Evolutionary conservation across 2,888 invertebrate species (phyloP), one percentile per base, ranked within the genome.

Genomic region (Mimas tiliae): DNA sequence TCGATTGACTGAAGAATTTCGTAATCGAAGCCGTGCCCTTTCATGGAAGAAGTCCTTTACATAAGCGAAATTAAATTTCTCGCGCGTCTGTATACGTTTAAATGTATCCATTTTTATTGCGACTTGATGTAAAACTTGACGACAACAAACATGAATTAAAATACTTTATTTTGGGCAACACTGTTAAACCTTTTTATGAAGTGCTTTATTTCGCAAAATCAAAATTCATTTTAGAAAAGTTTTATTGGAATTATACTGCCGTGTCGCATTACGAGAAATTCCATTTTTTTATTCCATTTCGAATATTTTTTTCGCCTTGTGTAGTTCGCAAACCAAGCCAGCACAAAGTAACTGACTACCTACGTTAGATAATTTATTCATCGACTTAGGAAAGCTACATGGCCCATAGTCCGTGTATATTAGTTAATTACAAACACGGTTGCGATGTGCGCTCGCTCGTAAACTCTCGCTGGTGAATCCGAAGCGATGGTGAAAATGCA

Each of bases 401-500:
- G 58, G 16, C 42, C 42, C 42, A 42, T 42, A 58, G 70, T 70
- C 66, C 67, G 69, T 70, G 72, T 73, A 72, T 70, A 78, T 77
- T 77, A 76, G 67, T 73, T 80, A 80, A 82, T 80, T 79, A 76
- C 67, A 68, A 67, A 70, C 69, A 71, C 74, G 74, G 76, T 83
- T 81, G 82, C 76, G 78, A 68, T 75, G 80, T 71, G 84, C 88
- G 86, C 77, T 84, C 79, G 78, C 74, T 74, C 77, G 86, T 86
- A 89, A 90, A 90, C 85, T 83, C 85, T 82, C 79, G 76, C 80
- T 75, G 74, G 70, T 69, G 79, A 72, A 77, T 79, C 78, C 75
- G 72, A 77, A 71, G 72, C 74, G 77, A 83, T 81, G 83, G 88
- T 86, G 88, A 89, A 89, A 89, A 86, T 80, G 74, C 77, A 82